Conservation (phyloP, 2,888 invertebrate species). For the Augiades crinisus region DNA sequence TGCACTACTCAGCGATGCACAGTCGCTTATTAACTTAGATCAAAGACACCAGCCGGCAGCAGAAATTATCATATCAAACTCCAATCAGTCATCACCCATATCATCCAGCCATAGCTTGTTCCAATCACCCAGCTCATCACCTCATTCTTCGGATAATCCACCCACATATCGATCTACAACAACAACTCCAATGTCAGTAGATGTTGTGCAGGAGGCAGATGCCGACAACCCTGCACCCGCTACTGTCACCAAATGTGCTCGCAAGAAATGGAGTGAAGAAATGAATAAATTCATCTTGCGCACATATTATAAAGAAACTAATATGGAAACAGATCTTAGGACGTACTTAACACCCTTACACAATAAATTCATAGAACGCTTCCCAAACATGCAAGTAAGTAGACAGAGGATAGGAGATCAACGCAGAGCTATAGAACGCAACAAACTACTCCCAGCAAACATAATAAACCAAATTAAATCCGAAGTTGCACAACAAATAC, state of each 20-base stretch:
- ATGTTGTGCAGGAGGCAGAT: slow-evolving; percentile 15
- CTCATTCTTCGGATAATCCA: neutral
- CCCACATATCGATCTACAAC: neutral
- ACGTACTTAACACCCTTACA: slow-evolving; percentile 26
- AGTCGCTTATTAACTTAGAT: no score
- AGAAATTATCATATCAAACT: neutral
- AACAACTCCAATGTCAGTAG: neutral
- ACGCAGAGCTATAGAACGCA: neutral
- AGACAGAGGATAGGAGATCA: slow-evolving; percentile 31
- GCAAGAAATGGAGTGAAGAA: slow-evolving; percentile 27
- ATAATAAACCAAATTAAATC: slow-evolving; percentile 4
- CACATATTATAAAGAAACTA: slow-evolving; percentile 18
- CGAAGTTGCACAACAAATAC: neutral
- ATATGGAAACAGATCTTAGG: slow-evolving; percentile 14
- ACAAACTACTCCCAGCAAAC: no score
- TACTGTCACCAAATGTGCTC: slow-evolving; percentile 14
- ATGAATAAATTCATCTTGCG: slow-evolving; percentile 29
- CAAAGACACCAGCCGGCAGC: no score
- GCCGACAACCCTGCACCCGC: slow-evolving; percentile 25
- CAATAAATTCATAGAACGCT: slow-evolving; percentile 26
- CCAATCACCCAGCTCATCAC: slow-evolving; percentile 1
- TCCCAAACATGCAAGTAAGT: slow-evolving; percentile 28
- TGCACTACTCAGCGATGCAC: no score
- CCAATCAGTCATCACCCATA: neutral
- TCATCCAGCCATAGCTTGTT: slow-evolving; percentile 2